phyloP scores from a whole-genome alignment of 2,113 vertebrate genomes.

The Podocnemis expansa region DNA sequence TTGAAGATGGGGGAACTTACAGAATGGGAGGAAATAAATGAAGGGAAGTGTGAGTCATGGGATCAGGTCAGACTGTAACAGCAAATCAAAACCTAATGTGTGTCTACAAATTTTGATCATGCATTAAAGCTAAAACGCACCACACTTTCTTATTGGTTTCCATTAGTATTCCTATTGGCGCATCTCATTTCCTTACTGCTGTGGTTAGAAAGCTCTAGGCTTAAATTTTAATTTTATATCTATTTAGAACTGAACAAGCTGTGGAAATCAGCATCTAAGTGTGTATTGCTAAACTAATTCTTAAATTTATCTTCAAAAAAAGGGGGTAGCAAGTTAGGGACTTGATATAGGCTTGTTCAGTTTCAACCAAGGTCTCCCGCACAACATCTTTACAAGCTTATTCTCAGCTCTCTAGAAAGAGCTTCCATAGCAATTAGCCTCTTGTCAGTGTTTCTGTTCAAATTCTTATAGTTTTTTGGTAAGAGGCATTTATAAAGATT shows the following conservation, averaged over 20 bases:
- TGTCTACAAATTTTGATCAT: neutral
- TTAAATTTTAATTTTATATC: neutral
- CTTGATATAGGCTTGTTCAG: neutral
- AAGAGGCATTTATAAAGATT: neutral
- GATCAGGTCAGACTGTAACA: no score
- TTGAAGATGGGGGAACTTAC: no score
- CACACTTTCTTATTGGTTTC: neutral
- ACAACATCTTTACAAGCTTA: neutral
- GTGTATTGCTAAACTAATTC: neutral
- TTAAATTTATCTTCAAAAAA: neutral
- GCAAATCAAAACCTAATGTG: neutral
- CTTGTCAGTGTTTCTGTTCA: neutral
- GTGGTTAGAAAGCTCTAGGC: neutral
- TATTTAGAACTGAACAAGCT: neutral
- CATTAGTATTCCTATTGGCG: no score
- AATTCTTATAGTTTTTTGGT: neutral
- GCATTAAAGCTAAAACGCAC: neutral
- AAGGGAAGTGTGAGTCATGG: no score
- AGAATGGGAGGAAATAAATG: no score
- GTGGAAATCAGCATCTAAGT: neutral
- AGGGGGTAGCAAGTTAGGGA: neutral
- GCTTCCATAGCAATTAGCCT: constrained; percentile 48
- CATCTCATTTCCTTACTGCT: no score
- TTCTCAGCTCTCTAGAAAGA: constrained; percentile 32
- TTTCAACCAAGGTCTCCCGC: neutral